Percentiles rank a stretch among this genome's conserved stretches.
phyloP scores from a whole-genome alignment of 2,797 vertebrate species.

The Coluber constrictor region DNA sequence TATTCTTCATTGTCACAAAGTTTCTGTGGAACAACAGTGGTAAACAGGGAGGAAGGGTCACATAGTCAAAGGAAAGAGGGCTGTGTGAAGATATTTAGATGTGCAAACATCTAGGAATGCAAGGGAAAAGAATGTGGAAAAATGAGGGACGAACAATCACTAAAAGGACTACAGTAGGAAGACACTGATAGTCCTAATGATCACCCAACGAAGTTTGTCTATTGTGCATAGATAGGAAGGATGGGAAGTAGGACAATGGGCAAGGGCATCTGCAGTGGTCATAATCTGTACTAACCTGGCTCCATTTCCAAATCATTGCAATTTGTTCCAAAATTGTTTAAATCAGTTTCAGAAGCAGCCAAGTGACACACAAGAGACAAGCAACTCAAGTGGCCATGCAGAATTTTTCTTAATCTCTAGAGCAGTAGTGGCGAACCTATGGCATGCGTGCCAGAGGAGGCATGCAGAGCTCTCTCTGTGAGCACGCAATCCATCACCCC shows the following conservation, averaged over 20 bases:
- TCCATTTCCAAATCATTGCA: background rate
- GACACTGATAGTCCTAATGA: background rate
- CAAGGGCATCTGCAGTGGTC: background rate
- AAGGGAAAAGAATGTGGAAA: background rate
- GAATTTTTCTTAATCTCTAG: background rate
- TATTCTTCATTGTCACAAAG: background rate
- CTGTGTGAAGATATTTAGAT: background rate
- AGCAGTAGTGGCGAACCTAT: no score
- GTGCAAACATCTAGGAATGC: background rate
- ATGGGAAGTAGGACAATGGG: background rate
- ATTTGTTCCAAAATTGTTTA: background rate
- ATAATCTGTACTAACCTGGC: background rate
- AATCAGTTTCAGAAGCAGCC: background rate
- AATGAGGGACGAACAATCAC: background rate
- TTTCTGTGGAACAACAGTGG: background rate
- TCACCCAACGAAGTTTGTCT: background rate
- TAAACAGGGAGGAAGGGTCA: background rate
- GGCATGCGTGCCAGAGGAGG: no score
- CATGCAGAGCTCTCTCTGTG: no score
- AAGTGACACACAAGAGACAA: background rate
- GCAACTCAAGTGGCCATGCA: background rate
- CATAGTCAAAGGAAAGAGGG: background rate
- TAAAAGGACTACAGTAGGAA: background rate
- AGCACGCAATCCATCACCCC: no score
- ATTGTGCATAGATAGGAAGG: background rate